Percentiles rank a stretch among this genome's conserved stretches.
These are phyloP conservation scores for Neopelma chrysocephalum DNA, from an alignment of 2,797 vertebrate species.

Conservation along the genomic window DNA sequence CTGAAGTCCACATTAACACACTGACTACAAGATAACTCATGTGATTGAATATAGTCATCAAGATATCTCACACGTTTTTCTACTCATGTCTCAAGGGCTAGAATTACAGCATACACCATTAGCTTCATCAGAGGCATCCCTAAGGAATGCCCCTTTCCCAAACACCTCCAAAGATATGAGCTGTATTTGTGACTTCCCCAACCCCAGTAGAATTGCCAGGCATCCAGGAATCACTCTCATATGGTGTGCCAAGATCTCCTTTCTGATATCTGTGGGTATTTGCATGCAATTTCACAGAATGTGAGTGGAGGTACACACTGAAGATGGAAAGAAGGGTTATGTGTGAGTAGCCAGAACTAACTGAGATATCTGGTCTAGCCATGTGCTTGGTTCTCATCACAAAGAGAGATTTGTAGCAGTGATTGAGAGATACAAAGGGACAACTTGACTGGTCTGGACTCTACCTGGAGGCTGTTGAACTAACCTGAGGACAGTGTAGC, in stretches of 20 bases:
- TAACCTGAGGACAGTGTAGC: neutral
- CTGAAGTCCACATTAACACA: neutral
- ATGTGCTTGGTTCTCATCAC: neutral
- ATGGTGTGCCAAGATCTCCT: neutral
- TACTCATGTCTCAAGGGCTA: neutral
- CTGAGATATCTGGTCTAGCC: neutral
- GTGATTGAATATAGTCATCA: neutral
- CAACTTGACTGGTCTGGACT: neutral
- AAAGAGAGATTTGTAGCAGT: neutral
- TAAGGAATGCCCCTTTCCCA: neutral
- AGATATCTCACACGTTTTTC: neutral
- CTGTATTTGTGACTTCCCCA: neutral
- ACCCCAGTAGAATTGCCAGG: neutral
- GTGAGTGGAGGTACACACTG: neutral
- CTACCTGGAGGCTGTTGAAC: neutral
- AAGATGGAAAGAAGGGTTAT: neutral
- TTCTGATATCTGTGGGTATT: neutral
- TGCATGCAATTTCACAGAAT: neutral
- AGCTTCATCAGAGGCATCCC: neutral
- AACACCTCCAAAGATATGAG: rapidly evolving
- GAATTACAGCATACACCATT: neutral
- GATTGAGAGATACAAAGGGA: neutral
- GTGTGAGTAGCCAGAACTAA: neutral
- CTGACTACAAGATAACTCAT: neutral
- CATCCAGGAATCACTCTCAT: neutral